A percentile compares a stretch with the other conserved stretches of the same genome.
Conservation (phyloP, 2,797 vertebrate genomes). For the Capromys pilorides region DNA sequence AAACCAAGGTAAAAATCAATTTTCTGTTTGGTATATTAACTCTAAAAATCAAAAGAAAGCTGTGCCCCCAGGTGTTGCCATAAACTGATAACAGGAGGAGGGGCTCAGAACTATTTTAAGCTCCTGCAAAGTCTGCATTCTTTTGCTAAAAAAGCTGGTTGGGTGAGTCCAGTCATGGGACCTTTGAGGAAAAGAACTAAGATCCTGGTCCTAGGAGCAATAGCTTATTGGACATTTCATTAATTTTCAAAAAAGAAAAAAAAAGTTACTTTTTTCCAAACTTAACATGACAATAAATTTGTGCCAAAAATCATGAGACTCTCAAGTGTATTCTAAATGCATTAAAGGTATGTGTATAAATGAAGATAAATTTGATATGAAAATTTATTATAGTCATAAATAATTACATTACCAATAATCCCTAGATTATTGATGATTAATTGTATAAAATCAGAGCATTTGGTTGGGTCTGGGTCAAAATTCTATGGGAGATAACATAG, state of each 20-base stretch:
- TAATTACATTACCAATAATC: not conserved
- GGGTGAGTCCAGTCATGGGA: not conserved
- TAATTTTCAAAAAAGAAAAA: not conserved
- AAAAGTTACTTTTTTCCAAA: slow-evolving; percentile 11
- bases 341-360: not conserved
- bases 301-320: not conserved
- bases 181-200: not conserved
- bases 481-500: not conserved
- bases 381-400: not conserved
- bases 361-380: not conserved
- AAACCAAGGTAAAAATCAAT: not conserved
- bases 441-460: not conserved
- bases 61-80: not conserved
- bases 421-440: not conserved
- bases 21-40: not conserved
- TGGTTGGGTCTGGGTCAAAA: not conserved
- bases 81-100: not conserved
- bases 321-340: not conserved
- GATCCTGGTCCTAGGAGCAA: not conserved
- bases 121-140: not conserved
- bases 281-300: not conserved
- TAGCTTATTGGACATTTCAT: not conserved
- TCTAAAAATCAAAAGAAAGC: not conserved
- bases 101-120: not conserved
- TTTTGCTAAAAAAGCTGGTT: not conserved